A percentile compares a stretch with the other conserved stretches of the same genome.
phyloP scores from a whole-genome alignment of 2,113 vertebrate genomes.

The Thalassarche chlororhynchos region DNA sequence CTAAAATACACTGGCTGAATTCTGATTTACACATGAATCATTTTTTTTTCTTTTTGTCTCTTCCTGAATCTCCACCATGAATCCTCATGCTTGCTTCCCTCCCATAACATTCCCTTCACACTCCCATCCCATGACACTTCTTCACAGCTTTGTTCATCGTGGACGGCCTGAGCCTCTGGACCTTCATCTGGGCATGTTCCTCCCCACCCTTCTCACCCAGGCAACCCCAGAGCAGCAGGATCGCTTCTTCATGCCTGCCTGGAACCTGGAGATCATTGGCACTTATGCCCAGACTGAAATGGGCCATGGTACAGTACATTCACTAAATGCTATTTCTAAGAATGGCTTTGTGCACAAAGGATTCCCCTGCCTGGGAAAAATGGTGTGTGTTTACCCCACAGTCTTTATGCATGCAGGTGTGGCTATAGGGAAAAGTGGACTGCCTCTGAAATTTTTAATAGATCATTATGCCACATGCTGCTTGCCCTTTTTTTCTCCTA shows the following conservation, averaged over 20 bases:
- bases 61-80: conserved; percentile 37
- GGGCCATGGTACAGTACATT: conserved; percentile 93
- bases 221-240: conserved; percentile 94
- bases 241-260: conserved; percentile 95
- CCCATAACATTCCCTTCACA: conserved; percentile 47
- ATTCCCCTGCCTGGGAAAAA: neutral
- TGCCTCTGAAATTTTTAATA: neutral
- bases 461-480: neutral
- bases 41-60: conserved; percentile 57
- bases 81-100: conserved; percentile 34
- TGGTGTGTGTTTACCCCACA: neutral
- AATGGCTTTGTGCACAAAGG: conserved; percentile 2
- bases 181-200: conserved; percentile 98
- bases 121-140: conserved; percentile 44
- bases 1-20: conserved; percentile 17
- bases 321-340: conserved; percentile 59
- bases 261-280: conserved; percentile 98
- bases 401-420: neutral
- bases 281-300: conserved; percentile 99
- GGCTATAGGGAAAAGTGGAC: neutral
- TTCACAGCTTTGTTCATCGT: conserved; percentile 86
- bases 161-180: conserved; percentile 92
- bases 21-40: conserved; percentile 57
- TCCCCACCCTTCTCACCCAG: conserved; percentile 97
- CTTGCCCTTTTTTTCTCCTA: neutral